phyloP scores from a whole-genome alignment of 2,113 vertebrate species.

The Pelodiscus sinensis region DNA sequence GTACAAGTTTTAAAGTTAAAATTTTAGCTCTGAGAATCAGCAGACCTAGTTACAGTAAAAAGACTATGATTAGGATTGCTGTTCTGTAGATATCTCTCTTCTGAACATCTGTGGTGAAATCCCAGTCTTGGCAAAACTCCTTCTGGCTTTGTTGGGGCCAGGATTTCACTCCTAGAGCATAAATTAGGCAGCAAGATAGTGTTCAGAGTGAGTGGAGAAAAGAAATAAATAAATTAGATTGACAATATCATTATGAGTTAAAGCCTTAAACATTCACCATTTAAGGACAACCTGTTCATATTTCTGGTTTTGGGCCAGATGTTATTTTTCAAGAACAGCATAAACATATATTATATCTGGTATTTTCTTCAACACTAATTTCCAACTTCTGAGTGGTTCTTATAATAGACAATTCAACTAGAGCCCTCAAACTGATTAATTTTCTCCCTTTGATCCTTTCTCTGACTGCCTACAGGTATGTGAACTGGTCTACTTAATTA shows the following conservation, averaged over 20 bases:
- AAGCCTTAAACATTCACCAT: not conserved
- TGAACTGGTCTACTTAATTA: conserved; percentile 57
- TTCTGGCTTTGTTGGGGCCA: not conserved
- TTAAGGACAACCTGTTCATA: not conserved
- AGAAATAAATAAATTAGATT: not conserved
- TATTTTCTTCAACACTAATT: not conserved
- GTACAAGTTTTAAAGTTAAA: conserved; percentile 8
- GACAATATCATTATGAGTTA: not conserved
- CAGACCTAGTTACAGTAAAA: not conserved
- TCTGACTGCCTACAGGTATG: conserved; percentile 37
- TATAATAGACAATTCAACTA: conserved; percentile 9
- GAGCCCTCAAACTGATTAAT: conserved; percentile 23
- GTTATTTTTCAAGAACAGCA: not conserved
- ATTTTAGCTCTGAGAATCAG: not conserved
- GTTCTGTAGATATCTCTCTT: conserved; percentile 1
- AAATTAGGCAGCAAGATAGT: not conserved
- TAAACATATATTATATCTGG: not conserved
- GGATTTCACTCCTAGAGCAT: not conserved
- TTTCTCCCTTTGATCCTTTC: conserved; percentile 33
- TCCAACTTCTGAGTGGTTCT: not conserved
- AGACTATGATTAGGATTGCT: not conserved
- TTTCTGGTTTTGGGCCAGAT: not conserved
- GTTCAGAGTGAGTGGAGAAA: not conserved
- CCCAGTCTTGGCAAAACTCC: not conserved
- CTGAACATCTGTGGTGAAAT: not conserved